Conservation (phyloP, 2,888 invertebrate genomes). For the Pseudococcus jackbeardsleyi region DNA sequence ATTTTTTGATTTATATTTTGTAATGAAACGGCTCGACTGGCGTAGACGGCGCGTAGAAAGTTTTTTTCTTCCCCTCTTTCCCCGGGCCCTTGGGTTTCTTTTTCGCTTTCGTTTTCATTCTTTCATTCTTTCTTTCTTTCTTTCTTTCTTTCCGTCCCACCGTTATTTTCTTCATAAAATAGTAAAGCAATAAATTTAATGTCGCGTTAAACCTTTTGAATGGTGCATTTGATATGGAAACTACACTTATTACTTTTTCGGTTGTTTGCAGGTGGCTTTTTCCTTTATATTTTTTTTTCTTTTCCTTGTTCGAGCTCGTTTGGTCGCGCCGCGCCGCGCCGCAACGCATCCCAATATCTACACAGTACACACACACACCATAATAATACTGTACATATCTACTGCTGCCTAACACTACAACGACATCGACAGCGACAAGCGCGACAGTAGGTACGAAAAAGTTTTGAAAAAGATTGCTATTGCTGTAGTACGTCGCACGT, state of each 20-base stretch:
- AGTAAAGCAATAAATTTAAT: conserved; percentile 32
- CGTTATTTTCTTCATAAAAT: conserved; percentile 13
- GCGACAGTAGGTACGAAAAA: neutral
- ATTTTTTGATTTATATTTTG: neutral
- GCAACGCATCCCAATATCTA: too few relatives aligned
- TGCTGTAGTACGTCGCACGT: too few relatives aligned
- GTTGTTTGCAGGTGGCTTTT: conserved; percentile 24
- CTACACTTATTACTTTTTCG: conserved; percentile 22
- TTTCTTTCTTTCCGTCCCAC: neutral
- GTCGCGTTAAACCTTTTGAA: conserved; percentile 24
- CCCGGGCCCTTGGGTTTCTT: too few relatives aligned
- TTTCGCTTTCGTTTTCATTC: too few relatives aligned
- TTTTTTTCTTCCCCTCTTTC: neutral
- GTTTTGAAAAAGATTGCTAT: neutral
- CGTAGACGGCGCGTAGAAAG: neutral
- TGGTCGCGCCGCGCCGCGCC: neutral
- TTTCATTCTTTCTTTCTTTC: neutral
- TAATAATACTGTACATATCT: too few relatives aligned
- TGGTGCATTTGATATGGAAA: conserved; percentile 24
- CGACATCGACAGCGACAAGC: neutral
- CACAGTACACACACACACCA: too few relatives aligned
- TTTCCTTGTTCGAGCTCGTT: neutral
- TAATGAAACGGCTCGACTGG: neutral
- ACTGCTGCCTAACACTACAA: too few relatives aligned
- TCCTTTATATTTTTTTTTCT: neutral